Evolutionary conservation across 2,888 invertebrate genomes (phyloP), one percentile per base, ranked within the genome.

Genomic region (Scaptomyza cyrtandrae): DNA sequence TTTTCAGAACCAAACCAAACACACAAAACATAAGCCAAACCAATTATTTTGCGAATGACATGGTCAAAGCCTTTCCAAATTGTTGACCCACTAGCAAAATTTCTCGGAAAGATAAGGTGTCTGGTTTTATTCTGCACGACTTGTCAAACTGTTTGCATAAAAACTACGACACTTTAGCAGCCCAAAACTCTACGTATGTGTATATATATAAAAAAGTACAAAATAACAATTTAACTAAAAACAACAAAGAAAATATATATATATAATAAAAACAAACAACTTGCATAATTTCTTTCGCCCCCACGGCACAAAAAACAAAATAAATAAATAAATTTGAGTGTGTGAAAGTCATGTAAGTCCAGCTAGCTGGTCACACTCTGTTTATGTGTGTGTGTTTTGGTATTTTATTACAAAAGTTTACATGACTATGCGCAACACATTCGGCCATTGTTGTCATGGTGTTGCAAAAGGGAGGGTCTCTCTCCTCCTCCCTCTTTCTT

Each of bases 321-420:
- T n/a, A 41, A 19, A 24, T 46, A 58, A 54, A 49, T 31, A 50
- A 6, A 10, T 64, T 46, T 79, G 61, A 33, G 59, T 19, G 5
- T 35, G 80, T 66, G 59, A 69, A 72, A 75, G 64, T 70, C 53
- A 56, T 55, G 46, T 50, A 39, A 44, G 75, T 55, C 62, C 71
- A 53, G 52, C 64, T 53, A 53, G 52, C 64, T 53, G 56, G 61
- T 56, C 37, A 54, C 56, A 58, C 52, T 48, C 16, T 55, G 5
- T 57, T 13, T 46, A 29, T 53, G 37, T 48, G 39, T 50, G 39
- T 50, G 57, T 33, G 33, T 74, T 67, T 63, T 80, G 81, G 77
- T 75, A 86, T 83, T 83, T 83, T 83, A 86, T 83, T 86, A 86
- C 86, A 75, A 83, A 83, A 83, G 81, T 83, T 83, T 86, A 77